Conservation (phyloP, 2,797 vertebrate species). For the Pseudochirops corinnae region DNA sequence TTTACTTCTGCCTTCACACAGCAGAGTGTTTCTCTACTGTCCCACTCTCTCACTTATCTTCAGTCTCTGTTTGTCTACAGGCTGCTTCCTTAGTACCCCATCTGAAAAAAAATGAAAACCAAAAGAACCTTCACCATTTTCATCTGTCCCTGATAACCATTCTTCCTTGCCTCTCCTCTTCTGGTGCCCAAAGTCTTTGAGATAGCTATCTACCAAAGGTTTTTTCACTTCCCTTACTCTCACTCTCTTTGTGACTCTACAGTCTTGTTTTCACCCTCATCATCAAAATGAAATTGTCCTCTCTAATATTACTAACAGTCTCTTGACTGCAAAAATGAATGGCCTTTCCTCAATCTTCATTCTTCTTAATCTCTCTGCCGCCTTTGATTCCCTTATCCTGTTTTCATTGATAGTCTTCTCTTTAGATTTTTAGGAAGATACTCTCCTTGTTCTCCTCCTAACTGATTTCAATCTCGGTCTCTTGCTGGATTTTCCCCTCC, state of each 20-base stretch:
- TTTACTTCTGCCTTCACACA: neutral
- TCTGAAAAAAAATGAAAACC: neutral
- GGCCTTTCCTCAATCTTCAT: neutral
- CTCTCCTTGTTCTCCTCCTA: neutral
- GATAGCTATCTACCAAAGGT: neutral
- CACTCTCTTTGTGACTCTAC: neutral
- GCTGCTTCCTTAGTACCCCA: neutral
- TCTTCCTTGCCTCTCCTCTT: neutral
- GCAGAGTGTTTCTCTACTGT: neutral
- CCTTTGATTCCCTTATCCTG: neutral
- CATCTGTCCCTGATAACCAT: neutral
- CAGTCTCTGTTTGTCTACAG: neutral
- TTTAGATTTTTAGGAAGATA: neutral
- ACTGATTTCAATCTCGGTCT: neutral
- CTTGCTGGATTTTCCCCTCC: neutral
- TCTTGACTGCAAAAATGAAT: neutral
- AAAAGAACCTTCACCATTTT: neutral
- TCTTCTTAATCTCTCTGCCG: neutral
- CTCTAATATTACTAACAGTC: neutral
- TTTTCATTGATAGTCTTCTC: neutral
- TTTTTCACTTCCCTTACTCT: no score
- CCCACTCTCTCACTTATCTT: neutral
- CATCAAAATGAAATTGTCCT: neutral
- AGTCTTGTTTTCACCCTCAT: neutral
- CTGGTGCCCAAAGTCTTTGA: neutral